These are phyloP conservation scores for Porites lutea DNA, from an alignment of 64 coral and sea anemone genomes.

Conservation along the genomic window DNA sequence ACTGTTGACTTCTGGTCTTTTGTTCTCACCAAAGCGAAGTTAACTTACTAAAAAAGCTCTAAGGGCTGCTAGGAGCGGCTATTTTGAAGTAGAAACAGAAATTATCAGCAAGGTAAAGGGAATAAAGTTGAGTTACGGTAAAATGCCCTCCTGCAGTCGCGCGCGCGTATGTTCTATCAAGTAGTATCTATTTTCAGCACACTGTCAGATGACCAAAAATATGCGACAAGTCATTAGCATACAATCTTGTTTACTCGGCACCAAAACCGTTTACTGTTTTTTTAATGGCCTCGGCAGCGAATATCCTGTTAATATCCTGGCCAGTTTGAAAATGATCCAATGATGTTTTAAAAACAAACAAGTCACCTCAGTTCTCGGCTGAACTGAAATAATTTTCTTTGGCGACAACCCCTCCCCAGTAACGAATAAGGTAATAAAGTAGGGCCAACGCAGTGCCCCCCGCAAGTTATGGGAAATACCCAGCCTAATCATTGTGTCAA, in stretches of 20 bases:
- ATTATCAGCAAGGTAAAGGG: no score
- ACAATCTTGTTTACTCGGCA: conserved; percentile 17
- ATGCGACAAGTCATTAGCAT: conserved; percentile 30
- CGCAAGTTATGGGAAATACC: no score
- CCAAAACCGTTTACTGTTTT: background rate
- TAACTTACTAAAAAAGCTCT: background rate
- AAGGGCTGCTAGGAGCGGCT: background rate
- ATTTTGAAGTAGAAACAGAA: background rate
- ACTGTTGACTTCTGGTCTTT: no score
- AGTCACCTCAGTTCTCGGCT: background rate
- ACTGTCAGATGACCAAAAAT: background rate
- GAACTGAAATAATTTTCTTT: no score
- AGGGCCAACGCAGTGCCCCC: no score
- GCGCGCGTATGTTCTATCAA: background rate
- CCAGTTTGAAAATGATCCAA: background rate
- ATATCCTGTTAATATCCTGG: background rate
- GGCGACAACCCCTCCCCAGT: no score
- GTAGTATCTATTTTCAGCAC: background rate
- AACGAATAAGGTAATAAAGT: no score
- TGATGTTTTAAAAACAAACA: background rate
- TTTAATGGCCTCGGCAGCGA: background rate
- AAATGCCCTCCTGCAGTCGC: background rate
- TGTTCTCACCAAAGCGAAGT: background rate
- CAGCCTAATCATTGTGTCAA: no score
- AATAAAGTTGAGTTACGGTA: background rate